These are phyloP conservation scores for Platyura marginata DNA, from an alignment of 1,140 invertebrate genomes.

Conservation along the genomic window DNA sequence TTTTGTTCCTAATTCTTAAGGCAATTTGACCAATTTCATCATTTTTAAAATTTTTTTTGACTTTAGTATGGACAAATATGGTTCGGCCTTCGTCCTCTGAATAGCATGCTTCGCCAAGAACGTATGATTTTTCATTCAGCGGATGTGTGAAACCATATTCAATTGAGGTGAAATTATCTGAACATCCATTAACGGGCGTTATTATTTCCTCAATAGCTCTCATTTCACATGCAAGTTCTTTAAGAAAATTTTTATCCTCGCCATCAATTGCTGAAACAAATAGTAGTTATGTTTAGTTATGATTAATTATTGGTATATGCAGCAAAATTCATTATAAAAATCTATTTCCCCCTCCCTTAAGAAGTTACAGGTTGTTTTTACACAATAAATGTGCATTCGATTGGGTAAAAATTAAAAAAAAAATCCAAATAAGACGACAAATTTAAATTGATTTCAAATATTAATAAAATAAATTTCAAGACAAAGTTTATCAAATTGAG, in stretches of 20 bases:
- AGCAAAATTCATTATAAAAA: too few species aligned
- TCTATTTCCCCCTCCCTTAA: too few species aligned
- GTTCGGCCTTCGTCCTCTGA: not conserved
- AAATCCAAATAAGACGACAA: too few species aligned
- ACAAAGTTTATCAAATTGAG: too few species aligned
- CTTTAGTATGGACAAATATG: not conserved
- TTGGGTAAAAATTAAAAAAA: too few species aligned
- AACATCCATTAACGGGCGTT: not conserved
- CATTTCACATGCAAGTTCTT: slow-evolving; percentile 1
- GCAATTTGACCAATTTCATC: not conserved
- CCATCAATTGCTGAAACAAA: slow-evolving; percentile 1
- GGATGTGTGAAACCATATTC: slow-evolving; percentile 3
- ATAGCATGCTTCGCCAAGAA: slow-evolving; percentile 1
- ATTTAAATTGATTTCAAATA: too few species aligned
- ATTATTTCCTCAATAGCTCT: slow-evolving; percentile 2
- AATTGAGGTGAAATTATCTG: not conserved
- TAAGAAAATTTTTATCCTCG: slow-evolving; percentile 1
- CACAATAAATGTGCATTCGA: too few species aligned
- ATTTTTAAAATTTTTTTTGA: not conserved
- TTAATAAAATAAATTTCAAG: too few species aligned
- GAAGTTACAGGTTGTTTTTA: too few species aligned
- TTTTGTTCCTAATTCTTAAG: not conserved
- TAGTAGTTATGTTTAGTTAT: not conserved
- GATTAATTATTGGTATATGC: not conserved
- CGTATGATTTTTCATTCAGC: slow-evolving; percentile 2